These are phyloP conservation scores for Stigmatopora nigra DNA, from an alignment of 2,113 vertebrate genomes.

Conservation along the genomic window DNA sequence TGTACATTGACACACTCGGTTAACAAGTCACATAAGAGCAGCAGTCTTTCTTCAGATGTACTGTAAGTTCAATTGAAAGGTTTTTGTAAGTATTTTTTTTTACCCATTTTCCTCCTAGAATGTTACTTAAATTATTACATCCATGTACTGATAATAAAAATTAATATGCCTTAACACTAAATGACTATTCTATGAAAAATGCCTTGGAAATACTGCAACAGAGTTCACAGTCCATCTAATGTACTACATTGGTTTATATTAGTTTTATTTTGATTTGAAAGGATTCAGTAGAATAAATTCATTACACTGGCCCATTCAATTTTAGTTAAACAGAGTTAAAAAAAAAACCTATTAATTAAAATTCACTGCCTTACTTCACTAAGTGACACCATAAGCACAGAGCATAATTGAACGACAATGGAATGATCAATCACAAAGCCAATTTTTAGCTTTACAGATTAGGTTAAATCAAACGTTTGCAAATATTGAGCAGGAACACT, in stretches of 20 bases:
- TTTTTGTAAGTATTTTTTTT: conserved; percentile 11
- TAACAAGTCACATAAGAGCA: conserved; percentile 42
- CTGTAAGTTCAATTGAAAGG: conserved; percentile 37
- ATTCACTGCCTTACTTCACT: conserved; percentile 16
- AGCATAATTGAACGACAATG: conserved; percentile 17
- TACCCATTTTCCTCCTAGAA: conserved; percentile 2
- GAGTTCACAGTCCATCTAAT: conserved; percentile 26
- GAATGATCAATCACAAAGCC: not conserved
- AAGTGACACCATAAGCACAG: conserved; percentile 7
- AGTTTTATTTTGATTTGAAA: conserved; percentile 15
- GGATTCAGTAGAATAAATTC: conserved; percentile 21
- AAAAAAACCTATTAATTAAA: conserved; percentile 16
- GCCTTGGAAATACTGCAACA: conserved; percentile 14
- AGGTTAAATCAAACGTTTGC: not conserved
- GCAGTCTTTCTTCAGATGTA: conserved; percentile 40
- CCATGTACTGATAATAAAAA: too few species aligned
- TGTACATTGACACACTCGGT: conserved; percentile 51
- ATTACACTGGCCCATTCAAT: conserved; percentile 29
- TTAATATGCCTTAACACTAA: conserved; percentile 1
- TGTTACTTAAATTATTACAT: not conserved
- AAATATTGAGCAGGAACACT: too few species aligned
- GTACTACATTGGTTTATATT: not conserved
- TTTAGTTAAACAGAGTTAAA: conserved; percentile 38
- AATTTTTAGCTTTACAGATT: conserved; percentile 16
- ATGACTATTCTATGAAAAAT: too few species aligned